phyloP scores from a whole-genome alignment of 2,797 vertebrate species.

The Odontamblyopus lacepedii region DNA sequence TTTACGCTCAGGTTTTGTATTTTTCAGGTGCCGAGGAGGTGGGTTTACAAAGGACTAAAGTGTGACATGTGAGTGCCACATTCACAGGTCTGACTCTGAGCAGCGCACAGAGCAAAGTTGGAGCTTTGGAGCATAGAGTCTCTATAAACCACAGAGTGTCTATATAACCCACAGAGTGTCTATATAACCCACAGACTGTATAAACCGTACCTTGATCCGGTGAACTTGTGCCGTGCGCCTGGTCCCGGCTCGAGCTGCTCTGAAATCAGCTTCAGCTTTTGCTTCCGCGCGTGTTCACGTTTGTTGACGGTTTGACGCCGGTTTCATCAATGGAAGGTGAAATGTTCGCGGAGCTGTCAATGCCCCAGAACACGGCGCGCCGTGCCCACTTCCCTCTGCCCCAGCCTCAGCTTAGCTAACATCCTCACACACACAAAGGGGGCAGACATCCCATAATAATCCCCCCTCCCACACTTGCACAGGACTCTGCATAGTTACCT shows the following conservation, averaged over 20 bases:
- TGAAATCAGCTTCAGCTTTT: slow-evolving; percentile 23
- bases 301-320: slow-evolving; percentile 37
- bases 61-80: slow-evolving; percentile 36
- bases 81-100: slow-evolving; percentile 2
- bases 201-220: slow-evolving; percentile 38
- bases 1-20: background rate
- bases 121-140: slow-evolving; percentile 7
- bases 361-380: slow-evolving; percentile 74
- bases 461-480: slow-evolving; percentile 78
- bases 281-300: slow-evolving; percentile 34
- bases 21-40: slow-evolving; percentile 25
- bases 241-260: slow-evolving; percentile 68
- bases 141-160: no score
- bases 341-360: slow-evolving; percentile 45
- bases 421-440: slow-evolving; percentile 86
- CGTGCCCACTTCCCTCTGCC: slow-evolving; percentile 69
- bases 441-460: slow-evolving; percentile 88
- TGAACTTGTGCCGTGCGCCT: slow-evolving; percentile 69
- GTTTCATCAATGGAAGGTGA: slow-evolving; percentile 31
- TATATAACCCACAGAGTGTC: no score
- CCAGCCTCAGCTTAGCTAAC: slow-evolving; percentile 80
- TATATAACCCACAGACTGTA: no score
- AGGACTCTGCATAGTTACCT: slow-evolving; percentile 88
- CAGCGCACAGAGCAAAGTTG: slow-evolving; percentile 48
- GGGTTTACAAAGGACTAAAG: slow-evolving; percentile 20